phyloP scores from a whole-genome alignment of 2,797 vertebrate species.

The Lepus oiostolus region DNA sequence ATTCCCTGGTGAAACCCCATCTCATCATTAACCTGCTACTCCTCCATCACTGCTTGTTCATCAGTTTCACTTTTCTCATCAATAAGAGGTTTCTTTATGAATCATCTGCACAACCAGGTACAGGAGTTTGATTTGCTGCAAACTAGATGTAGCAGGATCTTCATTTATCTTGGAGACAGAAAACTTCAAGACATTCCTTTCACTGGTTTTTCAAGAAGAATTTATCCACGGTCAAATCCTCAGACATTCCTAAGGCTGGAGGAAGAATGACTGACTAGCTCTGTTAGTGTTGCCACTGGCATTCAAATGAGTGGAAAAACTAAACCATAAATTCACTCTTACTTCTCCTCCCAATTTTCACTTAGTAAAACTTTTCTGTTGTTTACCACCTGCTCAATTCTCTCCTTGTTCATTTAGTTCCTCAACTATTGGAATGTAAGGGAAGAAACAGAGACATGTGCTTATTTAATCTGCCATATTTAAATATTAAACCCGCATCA shows the following conservation, averaged over 20 bases:
- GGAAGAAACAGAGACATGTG: neutral
- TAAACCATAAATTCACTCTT: neutral
- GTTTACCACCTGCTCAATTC: neutral
- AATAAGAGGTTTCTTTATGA: constrained; percentile 24
- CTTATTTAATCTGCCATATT: neutral
- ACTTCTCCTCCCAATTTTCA: neutral
- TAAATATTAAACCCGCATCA: neutral
- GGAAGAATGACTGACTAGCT: neutral
- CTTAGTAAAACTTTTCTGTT: neutral
- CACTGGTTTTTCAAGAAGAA: neutral
- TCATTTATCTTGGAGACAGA: constrained; percentile 35
- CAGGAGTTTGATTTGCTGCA: neutral
- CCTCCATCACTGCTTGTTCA: constrained; percentile 10
- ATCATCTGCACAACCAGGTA: neutral
- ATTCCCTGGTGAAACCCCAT: constrained; percentile 12
- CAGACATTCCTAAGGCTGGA: neutral
- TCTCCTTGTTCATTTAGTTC: neutral
- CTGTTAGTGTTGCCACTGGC: neutral
- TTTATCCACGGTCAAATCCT: neutral
- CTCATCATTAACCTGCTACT: constrained; percentile 31
- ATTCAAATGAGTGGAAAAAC: neutral
- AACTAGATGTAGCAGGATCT: neutral
- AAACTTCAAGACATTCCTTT: neutral
- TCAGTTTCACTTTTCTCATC: constrained; percentile 32
- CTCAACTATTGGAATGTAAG: neutral